These are phyloP conservation scores for Atta colombica DNA, from an alignment of 1,140 invertebrate species.

Conservation along the genomic window DNA sequence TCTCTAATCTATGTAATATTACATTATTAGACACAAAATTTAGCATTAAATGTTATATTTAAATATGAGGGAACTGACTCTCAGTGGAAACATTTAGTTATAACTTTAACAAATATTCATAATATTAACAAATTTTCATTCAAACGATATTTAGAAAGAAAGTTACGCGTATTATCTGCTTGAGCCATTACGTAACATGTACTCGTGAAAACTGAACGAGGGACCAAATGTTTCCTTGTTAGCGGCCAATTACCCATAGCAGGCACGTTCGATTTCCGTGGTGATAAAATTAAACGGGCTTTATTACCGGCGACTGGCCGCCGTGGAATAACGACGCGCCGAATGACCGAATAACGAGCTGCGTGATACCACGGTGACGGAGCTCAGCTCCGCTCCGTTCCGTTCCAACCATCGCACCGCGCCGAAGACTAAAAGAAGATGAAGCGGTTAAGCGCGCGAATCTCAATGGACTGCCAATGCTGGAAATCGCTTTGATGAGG, in stretches of 20 bases:
- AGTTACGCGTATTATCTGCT: neutral
- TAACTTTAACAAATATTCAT: no score
- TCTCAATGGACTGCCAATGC: slow-evolving; percentile 70
- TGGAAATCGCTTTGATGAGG: slow-evolving; percentile 77
- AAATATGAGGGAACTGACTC: neutral
- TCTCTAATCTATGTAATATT: neutral
- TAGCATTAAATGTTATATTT: neutral
- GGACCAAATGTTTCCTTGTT: slow-evolving; percentile 12
- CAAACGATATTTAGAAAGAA: neutral
- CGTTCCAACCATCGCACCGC: slow-evolving; percentile 3
- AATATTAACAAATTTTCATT: neutral
- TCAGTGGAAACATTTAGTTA: neutral
- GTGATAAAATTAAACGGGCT: slow-evolving; percentile 63
- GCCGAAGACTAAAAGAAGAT: slow-evolving; percentile 71
- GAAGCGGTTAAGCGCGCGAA: slow-evolving; percentile 76
- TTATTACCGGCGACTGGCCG: slow-evolving; percentile 36
- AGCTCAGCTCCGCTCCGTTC: slow-evolving; percentile 13
- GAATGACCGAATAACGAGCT: slow-evolving; percentile 57
- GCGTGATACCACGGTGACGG: slow-evolving; percentile 55
- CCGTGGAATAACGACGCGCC: slow-evolving; percentile 48
- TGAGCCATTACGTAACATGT: neutral
- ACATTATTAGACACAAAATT: neutral
- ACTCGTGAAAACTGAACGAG: slow-evolving; percentile 19
- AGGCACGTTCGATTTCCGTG: slow-evolving; percentile 35
- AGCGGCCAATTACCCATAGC: slow-evolving; percentile 46